Conservation (phyloP, 2,113 vertebrate species). For the Antigone vipio region DNA sequence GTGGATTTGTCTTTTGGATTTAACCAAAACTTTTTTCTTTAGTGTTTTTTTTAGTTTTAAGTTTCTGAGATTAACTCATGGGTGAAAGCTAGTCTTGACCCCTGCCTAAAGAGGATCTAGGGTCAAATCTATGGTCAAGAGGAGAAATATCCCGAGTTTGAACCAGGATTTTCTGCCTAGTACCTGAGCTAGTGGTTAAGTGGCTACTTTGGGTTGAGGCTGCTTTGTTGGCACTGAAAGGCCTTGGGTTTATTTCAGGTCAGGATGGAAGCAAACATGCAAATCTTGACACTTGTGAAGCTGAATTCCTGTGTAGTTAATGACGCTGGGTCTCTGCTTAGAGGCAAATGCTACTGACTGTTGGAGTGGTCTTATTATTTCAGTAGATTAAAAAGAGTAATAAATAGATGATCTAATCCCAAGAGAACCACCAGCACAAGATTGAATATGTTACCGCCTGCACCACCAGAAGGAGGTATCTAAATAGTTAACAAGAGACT, state of each 20-base stretch:
- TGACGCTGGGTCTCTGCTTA: neutral
- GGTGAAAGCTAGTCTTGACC: neutral
- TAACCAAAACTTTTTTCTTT: neutral
- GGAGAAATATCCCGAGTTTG: neutral
- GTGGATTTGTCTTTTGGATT: neutral
- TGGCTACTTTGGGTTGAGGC: neutral
- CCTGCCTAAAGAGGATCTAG: neutral
- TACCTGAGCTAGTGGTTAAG: neutral
- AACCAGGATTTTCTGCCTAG: neutral
- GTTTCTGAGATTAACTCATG: neutral
- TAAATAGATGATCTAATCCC: neutral
- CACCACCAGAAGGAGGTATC: neutral
- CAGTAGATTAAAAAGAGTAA: neutral
- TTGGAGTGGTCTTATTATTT: neutral
- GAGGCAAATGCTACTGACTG: neutral
- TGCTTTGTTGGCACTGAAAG: neutral
- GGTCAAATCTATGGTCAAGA: neutral
- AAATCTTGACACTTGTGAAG: neutral
- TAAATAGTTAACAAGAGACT: neutral
- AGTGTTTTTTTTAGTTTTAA: neutral
- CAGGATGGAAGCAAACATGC: neutral
- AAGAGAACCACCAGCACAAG: neutral
- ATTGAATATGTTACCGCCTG: too few relatives aligned
- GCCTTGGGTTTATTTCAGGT: neutral
- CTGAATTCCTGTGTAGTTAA: neutral